Conservation (phyloP, 1,140 invertebrate genomes). For the Anagrus nilaparvatae region DNA sequence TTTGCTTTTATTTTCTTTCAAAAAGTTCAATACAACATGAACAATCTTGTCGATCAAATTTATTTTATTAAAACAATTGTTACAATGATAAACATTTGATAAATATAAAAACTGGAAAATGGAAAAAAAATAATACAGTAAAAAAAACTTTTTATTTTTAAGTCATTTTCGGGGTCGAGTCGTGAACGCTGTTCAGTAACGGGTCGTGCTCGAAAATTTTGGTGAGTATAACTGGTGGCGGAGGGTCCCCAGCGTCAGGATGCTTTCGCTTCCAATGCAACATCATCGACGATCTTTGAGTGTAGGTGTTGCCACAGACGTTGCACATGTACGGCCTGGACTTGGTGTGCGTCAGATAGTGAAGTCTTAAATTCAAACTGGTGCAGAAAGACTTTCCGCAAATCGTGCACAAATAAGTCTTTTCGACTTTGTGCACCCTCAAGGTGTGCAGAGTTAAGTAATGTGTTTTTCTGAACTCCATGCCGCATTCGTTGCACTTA, state of each 20-base stretch:
- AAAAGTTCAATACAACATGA: too few relatives aligned
- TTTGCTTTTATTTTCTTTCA: too few relatives aligned
- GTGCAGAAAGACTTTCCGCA: slow-evolving; percentile 36
- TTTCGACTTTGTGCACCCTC: slow-evolving; percentile 34
- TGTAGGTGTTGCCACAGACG: slow-evolving; percentile 32
- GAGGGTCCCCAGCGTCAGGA: slow-evolving; percentile 13
- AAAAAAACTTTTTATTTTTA: too few relatives aligned
- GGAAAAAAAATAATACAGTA: not conserved
- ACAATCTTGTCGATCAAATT: too few relatives aligned
- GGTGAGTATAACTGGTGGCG: slow-evolving; percentile 13
- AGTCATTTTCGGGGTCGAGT: too few relatives aligned
- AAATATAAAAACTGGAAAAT: too few relatives aligned
- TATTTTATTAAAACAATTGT: too few relatives aligned
- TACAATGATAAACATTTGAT: too few relatives aligned
- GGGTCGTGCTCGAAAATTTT: slow-evolving; percentile 10
- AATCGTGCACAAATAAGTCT: slow-evolving; percentile 35
- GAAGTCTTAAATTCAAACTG: slow-evolving; percentile 11
- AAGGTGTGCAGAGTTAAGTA: slow-evolving; percentile 25
- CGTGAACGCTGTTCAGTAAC: too few relatives aligned
- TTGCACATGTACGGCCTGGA: slow-evolving; percentile 39
- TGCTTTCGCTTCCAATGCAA: slow-evolving; percentile 36
- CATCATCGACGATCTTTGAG: slow-evolving; percentile 23
- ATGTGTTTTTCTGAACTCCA: slow-evolving; percentile 42
- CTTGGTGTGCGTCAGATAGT: slow-evolving; percentile 25
- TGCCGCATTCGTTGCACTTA: slow-evolving; percentile 59